Base-by-base conservation (phyloP, 2,797 vertebrate species). In the Eurystomus glaucurus region DNA sequence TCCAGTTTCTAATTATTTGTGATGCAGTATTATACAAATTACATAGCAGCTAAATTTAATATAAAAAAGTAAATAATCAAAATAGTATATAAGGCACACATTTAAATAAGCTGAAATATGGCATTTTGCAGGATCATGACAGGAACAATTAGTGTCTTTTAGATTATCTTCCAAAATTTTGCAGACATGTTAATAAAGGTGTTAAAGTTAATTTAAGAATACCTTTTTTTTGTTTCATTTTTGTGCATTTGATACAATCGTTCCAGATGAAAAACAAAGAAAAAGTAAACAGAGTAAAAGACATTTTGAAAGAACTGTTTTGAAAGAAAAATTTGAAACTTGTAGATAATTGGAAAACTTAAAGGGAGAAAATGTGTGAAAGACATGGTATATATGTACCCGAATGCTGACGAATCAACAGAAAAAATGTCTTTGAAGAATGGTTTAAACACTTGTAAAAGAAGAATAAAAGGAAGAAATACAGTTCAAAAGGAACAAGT, bases 301-400 rank as follows among this genome's bases (percentile, higher is more conserved):
- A 43, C 1, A 23, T 85, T 62, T 78, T 86, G 26, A 91, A 97
- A 95, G 19, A 95, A 55, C 6, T 70, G 6, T 18, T 81, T 50
- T 92, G 76, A 84, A 91, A 77, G 74, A 33, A 29, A 77, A 83
- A 45, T 29, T 19, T 45, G n/a, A 86, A 85, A 90, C 93, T 60
- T 88, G 39, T 77, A 85, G 55, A 70, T 91, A 92, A 82, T 9
- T 81, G 41, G 35, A 93, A 95, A 93, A 55, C 13, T 69, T 94
- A 31, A 88, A 85, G 35, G 69, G 21, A 90, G 52, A 84, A 90
- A 92, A 78, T 78, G 37, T 72, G 20, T 33, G 19, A 51, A 68
- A 83, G 41, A 65, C 10, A 77, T 75, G 33, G 20, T 37, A 11
- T 80, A 16, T 65, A 4, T 79, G 11, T 68, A 83, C 33, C 15